These are phyloP conservation scores for Agelaius tricolor DNA, from an alignment of 2,113 vertebrate genomes.

Conservation along the genomic window DNA sequence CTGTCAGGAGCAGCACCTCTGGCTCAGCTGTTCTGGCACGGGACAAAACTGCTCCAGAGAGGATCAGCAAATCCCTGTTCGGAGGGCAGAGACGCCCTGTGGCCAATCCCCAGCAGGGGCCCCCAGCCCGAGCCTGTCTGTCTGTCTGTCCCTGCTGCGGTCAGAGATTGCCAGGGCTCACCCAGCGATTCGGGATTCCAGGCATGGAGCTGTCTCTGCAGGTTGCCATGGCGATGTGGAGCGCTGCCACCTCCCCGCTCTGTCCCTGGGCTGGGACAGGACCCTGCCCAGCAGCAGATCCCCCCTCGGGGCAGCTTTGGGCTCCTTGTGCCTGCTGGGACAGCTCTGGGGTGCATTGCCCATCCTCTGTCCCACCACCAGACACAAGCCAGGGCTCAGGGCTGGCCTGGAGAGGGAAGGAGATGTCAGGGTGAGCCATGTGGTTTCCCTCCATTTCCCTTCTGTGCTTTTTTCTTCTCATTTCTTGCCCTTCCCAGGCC, in stretches of 20 bases:
- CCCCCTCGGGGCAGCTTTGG: neutral
- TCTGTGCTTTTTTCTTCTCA: neutral
- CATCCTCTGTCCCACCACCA: neutral
- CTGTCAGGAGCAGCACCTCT: neutral
- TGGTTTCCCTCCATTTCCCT: neutral
- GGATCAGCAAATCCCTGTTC: conserved; percentile 6
- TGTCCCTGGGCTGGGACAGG: neutral
- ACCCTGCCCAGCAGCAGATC: neutral
- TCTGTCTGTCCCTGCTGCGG: neutral
- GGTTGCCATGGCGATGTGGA: conserved; percentile 58
- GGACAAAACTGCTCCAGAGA: neutral
- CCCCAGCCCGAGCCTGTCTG: neutral
- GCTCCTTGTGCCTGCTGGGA: rapidly evolving
- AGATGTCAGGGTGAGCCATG: neutral
- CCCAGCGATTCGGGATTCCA: conserved; percentile 35
- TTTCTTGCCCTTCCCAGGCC: neutral
- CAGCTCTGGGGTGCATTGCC: neutral
- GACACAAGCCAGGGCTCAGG: neutral
- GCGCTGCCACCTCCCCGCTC: conserved; percentile 25
- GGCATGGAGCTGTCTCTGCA: neutral
- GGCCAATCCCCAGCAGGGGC: neutral
- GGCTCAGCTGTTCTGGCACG: neutral
- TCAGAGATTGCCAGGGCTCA: conserved; percentile 38
- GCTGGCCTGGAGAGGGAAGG: neutral
- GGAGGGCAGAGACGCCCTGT: neutral